These are phyloP conservation scores for Apodemus agrarius DNA, from an alignment of 2,797 vertebrate species.

Conservation along the genomic window DNA sequence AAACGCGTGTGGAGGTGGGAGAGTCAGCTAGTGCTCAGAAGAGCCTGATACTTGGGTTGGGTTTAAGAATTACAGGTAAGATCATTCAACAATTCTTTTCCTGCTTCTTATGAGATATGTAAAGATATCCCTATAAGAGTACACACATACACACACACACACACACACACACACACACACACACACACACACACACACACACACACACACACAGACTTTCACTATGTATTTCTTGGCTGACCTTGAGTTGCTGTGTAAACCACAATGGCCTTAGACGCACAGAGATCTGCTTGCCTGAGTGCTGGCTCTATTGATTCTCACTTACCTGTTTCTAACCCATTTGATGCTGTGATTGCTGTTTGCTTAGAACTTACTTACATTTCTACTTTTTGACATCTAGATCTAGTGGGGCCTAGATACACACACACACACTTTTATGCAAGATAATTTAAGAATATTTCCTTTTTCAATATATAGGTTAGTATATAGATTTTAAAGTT, in stretches of 20 bases:
- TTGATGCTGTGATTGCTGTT: constrained; percentile 34
- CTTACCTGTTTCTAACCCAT: constrained; percentile 1
- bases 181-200: too few relatives aligned
- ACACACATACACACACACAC: not conserved
- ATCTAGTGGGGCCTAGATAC: not conserved
- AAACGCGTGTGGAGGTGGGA: not conserved
- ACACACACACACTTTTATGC: not conserved
- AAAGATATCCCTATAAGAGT: not conserved
- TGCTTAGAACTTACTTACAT: constrained; percentile 17
- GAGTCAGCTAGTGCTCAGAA: not conserved
- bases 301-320: constrained; percentile 24
- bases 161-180: not conserved
- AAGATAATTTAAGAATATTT: constrained; percentile 31
- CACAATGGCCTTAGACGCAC: not conserved
- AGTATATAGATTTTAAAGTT: constrained; percentile 55
- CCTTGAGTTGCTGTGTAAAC: not conserved
- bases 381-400: constrained; percentile 47
- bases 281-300: not conserved
- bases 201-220: too few relatives aligned
- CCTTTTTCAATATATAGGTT: not conserved
- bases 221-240: not conserved
- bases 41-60: not conserved
- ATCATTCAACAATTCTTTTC: not conserved
- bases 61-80: not conserved
- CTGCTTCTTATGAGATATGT: not conserved